These are phyloP conservation scores for Tetanocera ferruginea DNA, from an alignment of 2,888 invertebrate species.

Conservation along the genomic window DNA sequence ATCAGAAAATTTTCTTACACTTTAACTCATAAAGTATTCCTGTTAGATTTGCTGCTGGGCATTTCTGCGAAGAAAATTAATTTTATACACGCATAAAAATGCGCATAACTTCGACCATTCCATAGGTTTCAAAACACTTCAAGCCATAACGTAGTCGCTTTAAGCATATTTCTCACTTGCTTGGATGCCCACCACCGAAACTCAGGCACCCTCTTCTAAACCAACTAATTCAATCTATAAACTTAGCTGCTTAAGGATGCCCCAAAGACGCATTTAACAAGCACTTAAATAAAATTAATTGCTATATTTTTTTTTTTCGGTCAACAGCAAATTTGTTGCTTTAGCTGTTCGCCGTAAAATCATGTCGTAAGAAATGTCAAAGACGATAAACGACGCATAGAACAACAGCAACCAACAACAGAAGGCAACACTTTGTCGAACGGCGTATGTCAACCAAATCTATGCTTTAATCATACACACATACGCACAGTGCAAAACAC, in stretches of 20 bases:
- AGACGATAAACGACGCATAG: conserved; percentile 25
- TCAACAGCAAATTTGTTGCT: conserved; percentile 18
- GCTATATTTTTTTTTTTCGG: conserved; percentile 36
- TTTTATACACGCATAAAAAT: too few relatives aligned
- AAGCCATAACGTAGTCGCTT: too few relatives aligned
- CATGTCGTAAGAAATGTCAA: neutral
- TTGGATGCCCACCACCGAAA: too few relatives aligned
- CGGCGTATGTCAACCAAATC: conserved; percentile 23
- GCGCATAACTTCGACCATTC: too few relatives aligned
- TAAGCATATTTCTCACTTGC: too few relatives aligned
- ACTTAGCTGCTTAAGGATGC: conserved; percentile 44
- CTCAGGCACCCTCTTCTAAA: neutral
- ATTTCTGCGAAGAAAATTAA: too few relatives aligned
- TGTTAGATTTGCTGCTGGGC: too few relatives aligned
- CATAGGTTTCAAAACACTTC: too few relatives aligned
- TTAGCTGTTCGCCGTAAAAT: neutral
- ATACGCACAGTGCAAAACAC: neutral
- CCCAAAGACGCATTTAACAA: conserved; percentile 56
- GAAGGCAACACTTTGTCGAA: neutral
- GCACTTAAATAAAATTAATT: conserved; percentile 60
- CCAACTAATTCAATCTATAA: conserved; percentile 46
- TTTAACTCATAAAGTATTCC: too few relatives aligned
- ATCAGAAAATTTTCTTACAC: too few relatives aligned
- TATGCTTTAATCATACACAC: neutral
- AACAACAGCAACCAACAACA: conserved; percentile 36